Conservation (phyloP, 2,113 vertebrate genomes). For the Pterophyllum scalare region DNA sequence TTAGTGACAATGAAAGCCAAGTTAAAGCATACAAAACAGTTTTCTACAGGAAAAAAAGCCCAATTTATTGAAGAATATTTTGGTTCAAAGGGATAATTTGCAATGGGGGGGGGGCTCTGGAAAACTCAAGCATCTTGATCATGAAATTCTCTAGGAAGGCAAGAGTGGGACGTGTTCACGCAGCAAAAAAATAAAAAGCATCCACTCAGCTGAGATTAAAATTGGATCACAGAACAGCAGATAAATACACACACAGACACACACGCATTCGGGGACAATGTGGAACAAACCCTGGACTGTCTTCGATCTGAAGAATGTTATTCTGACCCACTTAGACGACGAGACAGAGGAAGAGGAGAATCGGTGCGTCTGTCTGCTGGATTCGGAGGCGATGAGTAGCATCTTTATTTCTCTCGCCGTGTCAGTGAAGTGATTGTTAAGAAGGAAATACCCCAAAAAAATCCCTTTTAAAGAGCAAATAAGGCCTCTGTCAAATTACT, state of each 20-base stretch:
- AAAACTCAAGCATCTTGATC: conserved; percentile 27
- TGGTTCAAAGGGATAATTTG: conserved; percentile 42
- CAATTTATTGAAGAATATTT: conserved; percentile 9
- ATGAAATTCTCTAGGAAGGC: conserved; percentile 21
- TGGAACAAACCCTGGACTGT: conserved; percentile 45
- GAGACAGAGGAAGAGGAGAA: conserved; percentile 36
- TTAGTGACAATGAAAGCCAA: neutral
- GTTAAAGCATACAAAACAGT: too few species aligned
- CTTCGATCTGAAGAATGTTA: conserved; percentile 50
- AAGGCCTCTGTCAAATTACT: conserved; percentile 31
- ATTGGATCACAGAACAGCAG: conserved; percentile 3
- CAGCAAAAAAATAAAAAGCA: conserved; percentile 20
- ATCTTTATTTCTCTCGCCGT: conserved; percentile 8
- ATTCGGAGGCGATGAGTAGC: conserved; percentile 22
- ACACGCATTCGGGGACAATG: conserved; percentile 11
- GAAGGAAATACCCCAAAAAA: conserved; percentile 5
- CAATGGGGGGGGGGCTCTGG: neutral
- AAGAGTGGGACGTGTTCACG: neutral
- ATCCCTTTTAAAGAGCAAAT: neutral
- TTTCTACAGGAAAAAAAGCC: too few species aligned
- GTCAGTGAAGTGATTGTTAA: conserved; percentile 4
- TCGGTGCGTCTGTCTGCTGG: conserved; percentile 37
- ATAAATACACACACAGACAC: neutral
- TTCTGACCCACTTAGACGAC: conserved; percentile 44
- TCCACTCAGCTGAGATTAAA: conserved; percentile 50